A percentile compares a stretch with the other conserved stretches of the same genome.
Conservation (phyloP, 2,797 vertebrate genomes). For the Zalophus californianus region DNA sequence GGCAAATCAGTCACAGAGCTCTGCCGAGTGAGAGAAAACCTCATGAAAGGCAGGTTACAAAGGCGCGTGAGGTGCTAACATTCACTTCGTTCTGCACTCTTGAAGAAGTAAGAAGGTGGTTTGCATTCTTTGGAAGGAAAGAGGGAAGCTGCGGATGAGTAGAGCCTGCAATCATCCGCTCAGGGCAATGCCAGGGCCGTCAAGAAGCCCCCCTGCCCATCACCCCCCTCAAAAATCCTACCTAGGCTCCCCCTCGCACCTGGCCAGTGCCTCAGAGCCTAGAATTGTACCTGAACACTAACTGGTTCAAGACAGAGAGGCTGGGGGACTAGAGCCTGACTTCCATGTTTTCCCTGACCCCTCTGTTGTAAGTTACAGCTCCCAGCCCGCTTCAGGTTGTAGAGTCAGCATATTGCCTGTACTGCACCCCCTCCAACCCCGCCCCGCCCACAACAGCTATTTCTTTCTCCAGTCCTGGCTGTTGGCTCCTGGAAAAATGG, state of each 20-base stretch:
- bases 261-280: neutral
- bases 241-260: neutral
- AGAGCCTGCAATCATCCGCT: neutral
- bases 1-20: slow-evolving; percentile 41
- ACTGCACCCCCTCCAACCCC: neutral
- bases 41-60: neutral
- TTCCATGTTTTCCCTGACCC: neutral
- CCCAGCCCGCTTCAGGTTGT: neutral
- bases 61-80: neutral
- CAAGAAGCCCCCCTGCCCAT: neutral
- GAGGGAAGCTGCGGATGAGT: neutral
- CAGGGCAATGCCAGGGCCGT: neutral
- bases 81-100: neutral
- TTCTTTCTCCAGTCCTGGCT: neutral
- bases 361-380: neutral
- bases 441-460: neutral
- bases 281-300: neutral
- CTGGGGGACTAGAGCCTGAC: neutral
- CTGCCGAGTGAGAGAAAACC: neutral
- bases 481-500: neutral
- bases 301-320: neutral
- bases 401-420: neutral
- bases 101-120: neutral
- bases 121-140: neutral
- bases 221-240: fast-evolving